Evolutionary conservation across 2,888 invertebrate species (phyloP), one percentile per base, ranked within the genome.

Genomic region (Meloe dianella): DNA sequence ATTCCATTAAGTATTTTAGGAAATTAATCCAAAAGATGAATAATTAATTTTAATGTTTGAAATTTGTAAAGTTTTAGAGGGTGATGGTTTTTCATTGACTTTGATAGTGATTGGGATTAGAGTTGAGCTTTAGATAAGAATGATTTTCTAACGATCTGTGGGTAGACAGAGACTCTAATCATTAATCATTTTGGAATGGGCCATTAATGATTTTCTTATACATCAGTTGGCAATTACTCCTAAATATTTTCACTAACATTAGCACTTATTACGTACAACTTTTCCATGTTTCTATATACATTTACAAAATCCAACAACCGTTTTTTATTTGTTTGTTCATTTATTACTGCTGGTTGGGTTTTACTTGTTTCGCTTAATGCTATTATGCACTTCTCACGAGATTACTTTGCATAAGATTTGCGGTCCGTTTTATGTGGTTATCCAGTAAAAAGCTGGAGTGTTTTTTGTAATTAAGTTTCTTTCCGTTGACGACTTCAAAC

Each of bases 401-500:
- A 78, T 77, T 77, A 76, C 76, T 77, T 77, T 76, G 75, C 77
- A 75, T 75, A 73, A 74, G 70, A 63, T 66, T 70, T 69, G 64
- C 67, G 67, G 66, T 64, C 62, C 68, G 65, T 67, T 77, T 76
- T 73, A 75, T 75, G 73, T 69, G 72, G 73, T 72, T 73, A 69
- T 71, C 73, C 67, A 69, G 72, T 73, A 74, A 77, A 75, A 77
- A 74, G 61, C 70, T 69, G 67, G 73, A 77, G 76, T 77, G 75
- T 76, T 78, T 77, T 77, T 74, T 73, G 74, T 77, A 78, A 78
- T 78, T 77, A 77, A 77, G 76, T 77, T 78, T 75, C 72, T 69
- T 71, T 71, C 65, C 72, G 73, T 73, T 73, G 76, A 73, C 76
- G 69, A 66, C 58, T 68, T 72, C 72, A 67, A 70, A 72, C 70